phyloP scores from a whole-genome alignment of 1,140 invertebrate genomes.

The Episyrphus balteatus region DNA sequence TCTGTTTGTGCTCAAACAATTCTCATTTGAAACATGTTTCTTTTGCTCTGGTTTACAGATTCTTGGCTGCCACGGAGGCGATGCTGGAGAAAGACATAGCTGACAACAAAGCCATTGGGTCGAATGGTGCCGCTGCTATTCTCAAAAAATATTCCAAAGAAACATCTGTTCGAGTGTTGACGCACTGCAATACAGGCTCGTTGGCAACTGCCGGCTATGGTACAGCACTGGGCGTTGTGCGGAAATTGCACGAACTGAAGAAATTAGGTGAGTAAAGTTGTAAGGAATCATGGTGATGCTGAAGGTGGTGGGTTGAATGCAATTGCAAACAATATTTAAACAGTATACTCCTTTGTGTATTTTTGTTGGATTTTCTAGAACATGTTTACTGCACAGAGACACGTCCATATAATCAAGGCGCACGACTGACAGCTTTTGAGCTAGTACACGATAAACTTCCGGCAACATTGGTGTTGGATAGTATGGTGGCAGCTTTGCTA shows the following conservation, averaged over 20 bases:
- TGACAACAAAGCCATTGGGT: slow-evolving; percentile 77
- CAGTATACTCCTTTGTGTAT: background rate
- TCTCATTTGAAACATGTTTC: slow-evolving; percentile 5
- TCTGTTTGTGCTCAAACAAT: slow-evolving; percentile 5
- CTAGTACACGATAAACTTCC: slow-evolving; percentile 88
- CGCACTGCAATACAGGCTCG: slow-evolving; percentile 97
- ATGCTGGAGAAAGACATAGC: slow-evolving; percentile 78
- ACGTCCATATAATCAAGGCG: slow-evolving; percentile 94
- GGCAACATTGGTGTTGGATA: slow-evolving; percentile 86
- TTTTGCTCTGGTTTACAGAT: slow-evolving; percentile 42
- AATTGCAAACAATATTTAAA: background rate
- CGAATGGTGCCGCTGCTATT: slow-evolving; percentile 69
- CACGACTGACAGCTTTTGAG: slow-evolving; percentile 92
- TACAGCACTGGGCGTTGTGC: slow-evolving; percentile 90
- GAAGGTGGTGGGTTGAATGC: background rate
- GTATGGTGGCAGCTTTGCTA: slow-evolving; percentile 88
- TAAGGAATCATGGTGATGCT: slow-evolving; percentile 1
- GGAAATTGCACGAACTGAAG: slow-evolving; percentile 59
- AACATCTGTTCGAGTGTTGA: slow-evolving; percentile 61
- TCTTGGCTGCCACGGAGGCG: slow-evolving; percentile 60
- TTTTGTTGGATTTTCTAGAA: slow-evolving; percentile 43
- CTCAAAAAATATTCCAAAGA: slow-evolving; percentile 43
- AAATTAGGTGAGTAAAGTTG: slow-evolving; percentile 52
- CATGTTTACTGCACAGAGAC: slow-evolving; percentile 94
- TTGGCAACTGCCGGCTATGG: slow-evolving; percentile 93